Evolutionary conservation across 1,140 invertebrate species (phyloP), one percentile per base, ranked within the genome.

Genomic region (Lordiphosa stackelbergi): DNA sequence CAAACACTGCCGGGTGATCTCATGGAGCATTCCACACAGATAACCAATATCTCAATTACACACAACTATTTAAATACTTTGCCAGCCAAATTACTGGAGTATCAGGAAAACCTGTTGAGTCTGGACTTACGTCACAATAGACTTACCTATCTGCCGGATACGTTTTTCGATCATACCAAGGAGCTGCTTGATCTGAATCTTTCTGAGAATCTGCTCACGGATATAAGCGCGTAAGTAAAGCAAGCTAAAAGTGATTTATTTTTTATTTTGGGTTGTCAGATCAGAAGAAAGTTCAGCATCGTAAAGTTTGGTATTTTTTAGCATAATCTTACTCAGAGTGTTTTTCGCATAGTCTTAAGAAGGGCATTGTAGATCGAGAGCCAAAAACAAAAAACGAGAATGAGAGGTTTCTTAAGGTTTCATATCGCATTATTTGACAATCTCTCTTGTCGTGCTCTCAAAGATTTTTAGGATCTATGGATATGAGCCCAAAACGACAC

Each of bases 41-140:
- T 94, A 41, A 88, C 77, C 3, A 90, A 90, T 66, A 88, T 93
- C 55, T 89, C 88, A 22, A 71, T 94, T 28, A 78, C 88, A 19
- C 85, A 88, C 24, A 94, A 94, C 69, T 83, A 87, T 28, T 78
- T 94, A 7, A 78, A 49, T 37, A 84, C 73, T 13, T 59, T 94
- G 24, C 90, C 91, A 2, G 85, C 88, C 34, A 73, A 88, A 10
- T 72, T 92, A 12, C 91, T 94, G 57, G 88, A 89, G 47, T 90
- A 91, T 68, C 89, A 91, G 74, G 85, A 74, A 2, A 89, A 91
- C 42, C 78, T 94, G 1, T 42, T 87, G 1, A 87, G 85, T 13
- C 69, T 94, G 37, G 88, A 91, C 63, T 75, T 93, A 24, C 89
- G 88, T 63, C 85, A 88, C 16, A 94, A 93, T 72, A 70, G 88